Evolutionary conservation across 2,888 invertebrate species (phyloP).

Genomic region (Mesoligia furuncula): DNA sequence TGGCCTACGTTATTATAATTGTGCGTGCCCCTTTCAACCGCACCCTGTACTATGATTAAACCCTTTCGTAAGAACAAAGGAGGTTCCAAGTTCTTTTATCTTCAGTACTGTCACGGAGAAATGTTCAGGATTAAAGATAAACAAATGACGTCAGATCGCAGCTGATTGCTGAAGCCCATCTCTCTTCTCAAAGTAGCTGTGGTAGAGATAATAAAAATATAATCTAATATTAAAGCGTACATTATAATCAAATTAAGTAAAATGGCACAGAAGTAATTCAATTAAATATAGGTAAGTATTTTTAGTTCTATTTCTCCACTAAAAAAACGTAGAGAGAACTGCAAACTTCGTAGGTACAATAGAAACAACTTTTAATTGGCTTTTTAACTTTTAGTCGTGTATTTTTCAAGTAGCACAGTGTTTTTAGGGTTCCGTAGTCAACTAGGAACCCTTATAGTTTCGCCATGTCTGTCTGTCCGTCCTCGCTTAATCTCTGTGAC

Average conservation of each 20-base stretch:
- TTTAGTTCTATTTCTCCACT: conserved; percentile 34
- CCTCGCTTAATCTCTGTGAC: too few species aligned
- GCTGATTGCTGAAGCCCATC: conserved; percentile 46
- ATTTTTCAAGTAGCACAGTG: conserved; percentile 56
- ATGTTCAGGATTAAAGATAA: conserved; percentile 62
- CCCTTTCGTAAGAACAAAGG: conserved; percentile 65
- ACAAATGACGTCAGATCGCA: conserved; percentile 61
- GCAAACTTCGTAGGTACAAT: conserved; percentile 63
- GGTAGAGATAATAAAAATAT: conserved; percentile 17
- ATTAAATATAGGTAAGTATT: conserved; percentile 38
- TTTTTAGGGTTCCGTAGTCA: too few species aligned
- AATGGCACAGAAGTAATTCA: conserved; percentile 30
- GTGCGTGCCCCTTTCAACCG: conserved; percentile 51
- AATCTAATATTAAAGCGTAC: neutral
- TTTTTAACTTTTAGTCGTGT: conserved; percentile 68
- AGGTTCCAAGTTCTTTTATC: conserved; percentile 59
- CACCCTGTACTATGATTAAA: conserved; percentile 60
- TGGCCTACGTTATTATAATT: conserved; percentile 52
- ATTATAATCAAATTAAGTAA: conserved; percentile 29
- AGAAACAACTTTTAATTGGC: conserved; percentile 71
- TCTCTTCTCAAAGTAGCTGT: conserved; percentile 34
- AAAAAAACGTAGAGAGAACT: conserved; percentile 52
- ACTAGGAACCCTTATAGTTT: too few species aligned
- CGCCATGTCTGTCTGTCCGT: too few species aligned
- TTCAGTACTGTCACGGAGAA: conserved; percentile 56